These are phyloP conservation scores for Pseudoatta argentina DNA, from an alignment of 1,140 invertebrate genomes.

Conservation along the genomic window DNA sequence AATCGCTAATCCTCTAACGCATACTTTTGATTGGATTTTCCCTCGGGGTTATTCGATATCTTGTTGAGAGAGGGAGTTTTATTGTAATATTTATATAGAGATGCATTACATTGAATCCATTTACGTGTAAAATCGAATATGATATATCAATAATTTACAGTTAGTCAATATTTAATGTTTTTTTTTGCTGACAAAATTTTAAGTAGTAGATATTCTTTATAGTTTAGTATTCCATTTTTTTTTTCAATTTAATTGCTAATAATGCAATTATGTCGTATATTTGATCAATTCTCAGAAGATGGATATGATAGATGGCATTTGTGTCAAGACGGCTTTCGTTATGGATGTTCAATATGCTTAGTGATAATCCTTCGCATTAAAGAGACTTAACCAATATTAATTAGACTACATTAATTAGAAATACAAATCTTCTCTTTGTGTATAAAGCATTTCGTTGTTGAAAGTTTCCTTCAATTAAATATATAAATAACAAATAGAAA, in stretches of 20 bases:
- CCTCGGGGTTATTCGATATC: not conserved
- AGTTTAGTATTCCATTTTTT: not conserved
- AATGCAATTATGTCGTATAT: not conserved
- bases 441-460: not conserved
- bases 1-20: not conserved
- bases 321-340: conserved; percentile 16
- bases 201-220: not conserved
- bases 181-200: not conserved
- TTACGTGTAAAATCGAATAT: not conserved
- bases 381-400: conserved; percentile 42
- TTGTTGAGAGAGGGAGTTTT: not conserved
- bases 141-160: not conserved
- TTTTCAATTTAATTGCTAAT: not conserved
- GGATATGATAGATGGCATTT: not conserved
- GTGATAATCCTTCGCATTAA: conserved; percentile 45
- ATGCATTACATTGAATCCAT: not conserved
- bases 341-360: conserved; percentile 36
- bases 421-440: not conserved
- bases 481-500: not conserved
- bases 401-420: conserved; percentile 25
- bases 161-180: not conserved
- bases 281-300: not conserved
- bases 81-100: not conserved
- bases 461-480: conserved; percentile 26
- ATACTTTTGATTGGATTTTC: conserved; percentile 9